phyloP scores from a whole-genome alignment of 2,113 vertebrate genomes.

The Gobiocypris rarus region DNA sequence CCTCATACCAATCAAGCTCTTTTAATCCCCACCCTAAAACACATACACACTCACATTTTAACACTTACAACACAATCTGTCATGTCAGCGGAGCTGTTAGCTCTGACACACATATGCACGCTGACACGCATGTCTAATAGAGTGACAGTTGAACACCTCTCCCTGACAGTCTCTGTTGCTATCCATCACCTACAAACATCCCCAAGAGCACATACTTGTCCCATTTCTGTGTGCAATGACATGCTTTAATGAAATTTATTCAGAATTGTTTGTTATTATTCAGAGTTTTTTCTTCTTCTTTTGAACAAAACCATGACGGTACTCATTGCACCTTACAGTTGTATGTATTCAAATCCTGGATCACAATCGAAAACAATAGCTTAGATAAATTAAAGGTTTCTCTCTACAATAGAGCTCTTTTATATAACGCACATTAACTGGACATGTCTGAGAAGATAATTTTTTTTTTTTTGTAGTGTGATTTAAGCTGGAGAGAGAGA shows the following conservation, averaged over 20 bases:
- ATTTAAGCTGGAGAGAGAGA: not conserved
- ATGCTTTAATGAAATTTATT: constrained; percentile 14
- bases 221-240: constrained; percentile 23
- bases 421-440: not conserved
- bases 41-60: not conserved
- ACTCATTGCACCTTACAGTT: not conserved
- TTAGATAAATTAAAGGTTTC: not conserved
- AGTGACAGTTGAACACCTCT: constrained; percentile 9
- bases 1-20: constrained; percentile 14
- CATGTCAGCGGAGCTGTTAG: not conserved
- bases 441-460: not conserved
- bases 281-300: not conserved
- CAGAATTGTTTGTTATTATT: constrained; percentile 3
- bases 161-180: constrained; percentile 19
- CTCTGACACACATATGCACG: constrained; percentile 15
- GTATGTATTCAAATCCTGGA: not conserved
- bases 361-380: not conserved
- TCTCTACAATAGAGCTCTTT: not conserved
- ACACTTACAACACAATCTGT: constrained; percentile 24
- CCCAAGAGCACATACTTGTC: constrained; percentile 23
- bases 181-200: constrained; percentile 28
- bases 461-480: not conserved
- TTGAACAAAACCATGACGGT: not conserved
- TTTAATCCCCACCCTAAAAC: not conserved
- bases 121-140: constrained; percentile 15